Evolutionary conservation across 53 echinoderm and acorn worm genomes (phyloP), one percentile per base, ranked within the genome.

Genomic region (Holothuria scabra): DNA sequence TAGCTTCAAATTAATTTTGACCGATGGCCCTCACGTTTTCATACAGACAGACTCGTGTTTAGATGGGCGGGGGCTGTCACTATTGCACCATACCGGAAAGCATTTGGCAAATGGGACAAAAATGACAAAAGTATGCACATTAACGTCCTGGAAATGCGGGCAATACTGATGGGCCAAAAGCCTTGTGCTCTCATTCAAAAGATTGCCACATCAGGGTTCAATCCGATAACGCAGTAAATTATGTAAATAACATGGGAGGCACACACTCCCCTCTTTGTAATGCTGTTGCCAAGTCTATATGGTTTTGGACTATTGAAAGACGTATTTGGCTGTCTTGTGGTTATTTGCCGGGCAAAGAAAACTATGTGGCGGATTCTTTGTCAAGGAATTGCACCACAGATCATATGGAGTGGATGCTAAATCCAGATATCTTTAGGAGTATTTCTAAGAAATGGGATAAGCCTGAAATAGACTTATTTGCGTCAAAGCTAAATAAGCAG

Each of bases 171-270:
- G 22, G 84, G 63, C 2, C 87, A 0, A 48, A 76, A 46, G 28
- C 87, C 1, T 67, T 86, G 4, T 86, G 87, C 52, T 22, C 41
- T n/a, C n/a, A n/a, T n/a, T n/a, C n/a, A 20, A 1, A 32, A 3
- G 20, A 81, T 29, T 52, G 13, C 10, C 90, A 87, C 46, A 58
- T 90, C 12, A 64, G 59, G 7, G 56, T n/a, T n/a, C n/a, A n/a
- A n/a, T n/a, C n/a, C n/a, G n/a, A n/a, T n/a, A n/a, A n/a, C n/a
- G 90, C 90, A 21, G 90, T 86, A 0, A 24, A 86, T 1, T 87
- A 90, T 55, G 37, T 91, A 14, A 88, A 88, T 21, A 58, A 64
- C 25, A 91, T 88, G 83, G 88, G 91, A 57, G 86, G 90, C 28
- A 41, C 66, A 29, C 67, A 60, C 20, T 90, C 90, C 20, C 10